phyloP scores from a whole-genome alignment of 2,113 vertebrate species.

The Poecile atricapillus region DNA sequence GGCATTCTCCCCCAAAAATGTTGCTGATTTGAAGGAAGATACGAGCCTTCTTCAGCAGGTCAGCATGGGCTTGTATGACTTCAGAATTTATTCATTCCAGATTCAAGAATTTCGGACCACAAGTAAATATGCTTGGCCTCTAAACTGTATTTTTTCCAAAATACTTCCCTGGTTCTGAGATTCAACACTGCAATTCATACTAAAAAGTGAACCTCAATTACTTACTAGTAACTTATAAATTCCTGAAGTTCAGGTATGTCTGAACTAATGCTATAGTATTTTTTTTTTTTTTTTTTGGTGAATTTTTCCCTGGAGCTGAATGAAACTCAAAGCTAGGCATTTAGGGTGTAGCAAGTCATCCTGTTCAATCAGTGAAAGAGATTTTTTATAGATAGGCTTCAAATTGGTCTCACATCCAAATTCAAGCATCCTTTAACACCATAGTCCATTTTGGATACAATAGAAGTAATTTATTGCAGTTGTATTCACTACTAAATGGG shows the following conservation, averaged over 20 bases:
- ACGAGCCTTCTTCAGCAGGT: neutral
- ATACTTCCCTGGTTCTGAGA: neutral
- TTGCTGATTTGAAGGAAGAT: neutral
- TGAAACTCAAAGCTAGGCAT: neutral
- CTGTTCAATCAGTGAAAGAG: neutral
- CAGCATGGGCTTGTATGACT: neutral
- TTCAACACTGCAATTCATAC: neutral
- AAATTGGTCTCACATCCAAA: neutral
- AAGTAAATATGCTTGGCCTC: neutral
- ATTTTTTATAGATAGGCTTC: neutral
- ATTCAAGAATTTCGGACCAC: neutral
- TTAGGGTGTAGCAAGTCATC: neutral
- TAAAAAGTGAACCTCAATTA: neutral
- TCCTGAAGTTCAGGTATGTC: neutral
- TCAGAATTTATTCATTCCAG: neutral
- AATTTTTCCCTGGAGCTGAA: neutral
- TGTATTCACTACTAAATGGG: neutral
- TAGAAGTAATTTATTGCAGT: neutral
- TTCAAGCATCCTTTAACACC: neutral
- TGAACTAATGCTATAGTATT: neutral
- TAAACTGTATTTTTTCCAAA: neutral
- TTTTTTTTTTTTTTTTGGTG: no score
- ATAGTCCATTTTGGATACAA: neutral
- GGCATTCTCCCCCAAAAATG: neutral
- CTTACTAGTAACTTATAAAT: neutral